These are phyloP conservation scores for Diaphora mendica DNA, from an alignment of 2,888 invertebrate genomes.

Conservation along the genomic window DNA sequence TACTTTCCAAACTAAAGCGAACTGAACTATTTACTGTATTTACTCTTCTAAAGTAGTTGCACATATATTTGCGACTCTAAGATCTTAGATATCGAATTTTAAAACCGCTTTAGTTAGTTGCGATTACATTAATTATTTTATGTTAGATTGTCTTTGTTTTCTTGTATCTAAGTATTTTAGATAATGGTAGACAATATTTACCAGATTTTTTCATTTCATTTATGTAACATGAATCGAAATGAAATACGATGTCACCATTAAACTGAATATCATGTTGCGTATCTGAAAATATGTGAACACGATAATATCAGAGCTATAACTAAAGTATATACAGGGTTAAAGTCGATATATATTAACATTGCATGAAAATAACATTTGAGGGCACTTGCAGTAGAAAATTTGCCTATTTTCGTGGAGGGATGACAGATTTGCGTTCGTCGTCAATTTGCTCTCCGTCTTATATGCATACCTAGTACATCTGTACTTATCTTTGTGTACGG, in stretches of 20 bases:
- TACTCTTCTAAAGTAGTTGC: no score
- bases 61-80: no score
- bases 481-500: neutral
- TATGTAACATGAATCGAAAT: conserved; percentile 5
- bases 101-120: no score
- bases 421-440: conserved; percentile 45
- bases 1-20: neutral
- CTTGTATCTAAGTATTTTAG: neutral
- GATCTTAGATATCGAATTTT: no score
- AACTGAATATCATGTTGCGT: neutral
- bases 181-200: neutral
- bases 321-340: neutral
- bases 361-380: neutral
- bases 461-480: conserved; percentile 8
- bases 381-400: conserved; percentile 24
- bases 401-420: conserved; percentile 28
- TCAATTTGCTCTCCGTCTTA: conserved; percentile 36
- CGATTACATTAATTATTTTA: neutral
- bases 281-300: conserved; percentile 8
- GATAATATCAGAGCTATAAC: neutral
- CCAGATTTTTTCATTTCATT: neutral
- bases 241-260: neutral
- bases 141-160: neutral
- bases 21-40: no score
- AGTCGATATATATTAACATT: neutral